Evolutionary conservation across 2,888 invertebrate species (phyloP).

Genomic region (Cheilosia soror): DNA sequence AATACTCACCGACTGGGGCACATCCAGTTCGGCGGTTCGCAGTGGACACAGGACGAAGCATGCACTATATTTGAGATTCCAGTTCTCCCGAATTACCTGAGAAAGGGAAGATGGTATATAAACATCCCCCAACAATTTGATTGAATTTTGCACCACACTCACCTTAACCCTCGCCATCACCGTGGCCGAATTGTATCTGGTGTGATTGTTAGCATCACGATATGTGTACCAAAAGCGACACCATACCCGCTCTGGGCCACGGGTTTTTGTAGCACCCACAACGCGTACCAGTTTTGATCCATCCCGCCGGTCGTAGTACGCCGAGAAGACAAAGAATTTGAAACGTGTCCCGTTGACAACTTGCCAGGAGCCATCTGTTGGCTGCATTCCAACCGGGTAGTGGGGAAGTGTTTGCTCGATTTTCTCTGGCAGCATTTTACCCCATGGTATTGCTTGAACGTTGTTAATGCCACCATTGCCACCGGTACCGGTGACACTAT

Average conservation of each 20-base stretch:
- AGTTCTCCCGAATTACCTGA: constrained; percentile 95
- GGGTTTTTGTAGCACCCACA: constrained; percentile 94
- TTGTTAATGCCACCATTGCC: constrained; percentile 76
- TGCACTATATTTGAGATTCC: constrained; percentile 96
- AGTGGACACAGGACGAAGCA: constrained; percentile 94
- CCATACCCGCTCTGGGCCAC: constrained; percentile 91
- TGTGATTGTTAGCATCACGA: constrained; percentile 75
- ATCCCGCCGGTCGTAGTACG: constrained; percentile 92
- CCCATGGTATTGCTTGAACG: constrained; percentile 83
- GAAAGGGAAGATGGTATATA: neutral
- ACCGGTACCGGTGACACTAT: constrained; percentile 66
- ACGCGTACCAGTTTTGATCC: constrained; percentile 88
- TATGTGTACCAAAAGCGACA: constrained; percentile 90
- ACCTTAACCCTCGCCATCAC: constrained; percentile 91
- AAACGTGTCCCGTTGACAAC: constrained; percentile 86
- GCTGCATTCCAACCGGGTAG: constrained; percentile 87
- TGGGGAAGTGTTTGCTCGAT: constrained; percentile 85
- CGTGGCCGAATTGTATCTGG: constrained; percentile 86
- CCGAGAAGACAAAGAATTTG: constrained; percentile 96
- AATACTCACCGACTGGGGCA: constrained; percentile 89
- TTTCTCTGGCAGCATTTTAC: constrained; percentile 82
- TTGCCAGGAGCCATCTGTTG: constrained; percentile 92
- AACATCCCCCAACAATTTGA: no score
- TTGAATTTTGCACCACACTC: no score
- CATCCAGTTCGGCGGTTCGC: constrained; percentile 85